phyloP scores from a whole-genome alignment of 2,797 vertebrate species.

The Gobio occitaniae region DNA sequence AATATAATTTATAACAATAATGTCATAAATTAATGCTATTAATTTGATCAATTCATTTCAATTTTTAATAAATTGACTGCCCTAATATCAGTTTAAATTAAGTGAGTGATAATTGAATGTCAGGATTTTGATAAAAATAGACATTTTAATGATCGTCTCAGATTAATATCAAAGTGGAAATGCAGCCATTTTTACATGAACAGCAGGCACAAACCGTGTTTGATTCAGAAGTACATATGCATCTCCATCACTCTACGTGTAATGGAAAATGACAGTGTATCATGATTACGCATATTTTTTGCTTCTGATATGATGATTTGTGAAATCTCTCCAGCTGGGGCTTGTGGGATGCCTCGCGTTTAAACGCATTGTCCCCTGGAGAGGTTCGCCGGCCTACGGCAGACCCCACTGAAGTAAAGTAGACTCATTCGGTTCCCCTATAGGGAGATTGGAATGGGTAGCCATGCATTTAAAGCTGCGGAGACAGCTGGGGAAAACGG shows the following conservation, averaged over 20 bases:
- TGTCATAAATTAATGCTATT: background rate
- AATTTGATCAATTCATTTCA: background rate
- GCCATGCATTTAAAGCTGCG: conserved; percentile 44
- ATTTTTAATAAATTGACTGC: background rate
- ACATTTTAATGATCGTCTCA: background rate
- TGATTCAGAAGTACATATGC: background rate
- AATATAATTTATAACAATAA: background rate
- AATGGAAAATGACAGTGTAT: background rate
- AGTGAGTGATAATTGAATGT: background rate
- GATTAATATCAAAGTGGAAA: background rate
- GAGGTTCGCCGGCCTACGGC: conserved; percentile 31
- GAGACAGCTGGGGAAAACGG: conserved; percentile 14
- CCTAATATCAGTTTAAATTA: background rate
- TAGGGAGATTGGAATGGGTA: conserved; percentile 49
- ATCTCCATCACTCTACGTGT: background rate
- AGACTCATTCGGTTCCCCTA: conserved; percentile 36
- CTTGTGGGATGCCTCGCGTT: background rate
- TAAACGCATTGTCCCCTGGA: background rate
- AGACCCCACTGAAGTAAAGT: conserved; percentile 33
- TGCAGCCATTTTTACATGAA: background rate
- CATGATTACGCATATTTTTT: background rate
- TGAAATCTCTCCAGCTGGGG: background rate
- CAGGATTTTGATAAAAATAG: background rate
- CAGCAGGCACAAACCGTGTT: background rate
- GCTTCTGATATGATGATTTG: conserved; percentile 22